phyloP scores from a whole-genome alignment of 2,113 vertebrate genomes.

The Sardina pilchardus region DNA sequence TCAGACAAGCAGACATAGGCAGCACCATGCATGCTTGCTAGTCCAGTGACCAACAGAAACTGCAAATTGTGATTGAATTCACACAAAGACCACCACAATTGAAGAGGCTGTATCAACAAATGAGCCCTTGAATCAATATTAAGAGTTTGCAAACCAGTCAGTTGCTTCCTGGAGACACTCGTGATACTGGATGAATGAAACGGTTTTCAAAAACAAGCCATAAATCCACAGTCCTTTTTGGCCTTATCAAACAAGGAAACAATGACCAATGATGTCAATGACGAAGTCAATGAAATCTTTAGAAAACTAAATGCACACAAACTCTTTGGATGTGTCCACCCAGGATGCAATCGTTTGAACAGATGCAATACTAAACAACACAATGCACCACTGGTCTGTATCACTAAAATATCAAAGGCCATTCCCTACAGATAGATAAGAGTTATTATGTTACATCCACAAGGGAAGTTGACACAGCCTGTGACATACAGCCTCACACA shows the following conservation, averaged over 20 bases:
- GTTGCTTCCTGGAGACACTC: conserved; percentile 51
- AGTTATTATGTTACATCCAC: no score
- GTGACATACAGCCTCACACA: no score
- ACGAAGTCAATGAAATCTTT: background rate
- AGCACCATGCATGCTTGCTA: background rate
- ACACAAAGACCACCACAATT: conserved; percentile 40
- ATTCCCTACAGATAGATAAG: background rate
- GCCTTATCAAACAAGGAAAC: background rate
- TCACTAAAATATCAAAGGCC: background rate
- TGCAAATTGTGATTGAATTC: conserved; percentile 50
- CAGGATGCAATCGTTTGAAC: background rate
- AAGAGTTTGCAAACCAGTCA: background rate
- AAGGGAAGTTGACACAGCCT: no score
- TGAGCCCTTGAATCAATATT: background rate
- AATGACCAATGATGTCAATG: conserved; percentile 14
- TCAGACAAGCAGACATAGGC: background rate
- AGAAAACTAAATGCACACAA: background rate
- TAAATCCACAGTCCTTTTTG: background rate
- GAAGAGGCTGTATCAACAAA: conserved; percentile 41
- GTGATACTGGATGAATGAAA: conserved; percentile 23
- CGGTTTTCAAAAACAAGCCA: conserved; percentile 3
- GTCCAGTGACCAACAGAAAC: conserved; percentile 41
- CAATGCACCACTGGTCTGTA: background rate
- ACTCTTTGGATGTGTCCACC: background rate
- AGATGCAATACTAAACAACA: background rate